Percentiles rank a stretch among this genome's conserved stretches.
These are phyloP conservation scores for Dasypolia templi DNA, from an alignment of 2,888 invertebrate genomes.

Conservation along the genomic window DNA sequence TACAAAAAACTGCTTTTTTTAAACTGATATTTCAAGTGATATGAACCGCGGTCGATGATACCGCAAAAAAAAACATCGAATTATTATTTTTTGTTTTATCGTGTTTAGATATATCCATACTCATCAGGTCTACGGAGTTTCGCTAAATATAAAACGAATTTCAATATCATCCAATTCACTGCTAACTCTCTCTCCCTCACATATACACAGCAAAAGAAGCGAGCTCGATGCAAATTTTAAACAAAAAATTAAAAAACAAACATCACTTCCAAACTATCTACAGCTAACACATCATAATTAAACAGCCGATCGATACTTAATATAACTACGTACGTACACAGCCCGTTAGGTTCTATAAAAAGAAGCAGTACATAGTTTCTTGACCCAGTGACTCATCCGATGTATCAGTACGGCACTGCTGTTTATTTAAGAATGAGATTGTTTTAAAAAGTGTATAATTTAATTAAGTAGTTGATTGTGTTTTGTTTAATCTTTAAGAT, in stretches of 20 bases:
- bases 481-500: neutral
- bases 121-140: too few species aligned
- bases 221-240: neutral
- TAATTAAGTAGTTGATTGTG: constrained; percentile 9
- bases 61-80: too few species aligned
- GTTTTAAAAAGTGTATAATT: constrained; percentile 26
- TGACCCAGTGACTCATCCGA: constrained; percentile 78
- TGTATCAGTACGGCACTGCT: constrained; percentile 38
- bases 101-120: too few species aligned
- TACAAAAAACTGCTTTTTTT: too few species aligned
- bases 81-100: too few species aligned
- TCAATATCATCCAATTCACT: neutral
- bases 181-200: neutral
- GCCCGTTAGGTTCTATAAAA: constrained; percentile 73
- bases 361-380: constrained; percentile 73
- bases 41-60: too few species aligned
- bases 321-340: constrained; percentile 25
- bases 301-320: constrained; percentile 42
- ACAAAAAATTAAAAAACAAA: too few species aligned
- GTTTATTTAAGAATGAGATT: constrained; percentile 60
- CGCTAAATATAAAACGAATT: too few species aligned
- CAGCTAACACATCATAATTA: constrained; percentile 41
- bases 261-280: neutral
- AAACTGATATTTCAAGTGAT: too few species aligned
- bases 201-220: neutral